A percentile compares a stretch with the other conserved stretches of the same genome.
Evolutionary conservation across 2,797 vertebrate genomes (phyloP).

Genomic region (Enteromius afrohamiltoni): DNA sequence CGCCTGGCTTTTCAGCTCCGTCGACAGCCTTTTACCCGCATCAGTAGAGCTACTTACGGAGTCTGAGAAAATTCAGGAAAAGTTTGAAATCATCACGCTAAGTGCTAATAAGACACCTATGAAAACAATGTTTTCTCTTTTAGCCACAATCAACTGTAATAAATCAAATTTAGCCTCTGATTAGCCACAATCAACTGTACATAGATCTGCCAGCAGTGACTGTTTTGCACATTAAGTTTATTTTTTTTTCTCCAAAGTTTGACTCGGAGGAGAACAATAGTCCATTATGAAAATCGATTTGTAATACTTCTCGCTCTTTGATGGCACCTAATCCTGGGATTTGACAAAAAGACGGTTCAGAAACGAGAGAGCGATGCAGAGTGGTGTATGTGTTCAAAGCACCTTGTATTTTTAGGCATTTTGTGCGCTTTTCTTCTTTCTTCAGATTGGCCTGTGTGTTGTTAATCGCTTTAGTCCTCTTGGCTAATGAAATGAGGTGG

Average conservation of each 20-base stretch:
- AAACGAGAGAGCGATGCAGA: slow-evolving; percentile 41
- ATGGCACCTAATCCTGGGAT: slow-evolving; percentile 83
- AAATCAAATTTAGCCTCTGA: too few relatives aligned
- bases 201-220: not conserved
- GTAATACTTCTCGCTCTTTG: slow-evolving; percentile 83
- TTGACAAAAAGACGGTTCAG: slow-evolving; percentile 60
- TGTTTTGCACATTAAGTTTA: slow-evolving; percentile 15
- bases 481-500: slow-evolving; percentile 81
- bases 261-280: slow-evolving; percentile 76
- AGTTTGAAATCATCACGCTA: slow-evolving; percentile 72
- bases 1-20: slow-evolving; percentile 38
- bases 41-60: slow-evolving; percentile 64
- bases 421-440: slow-evolving; percentile 65
- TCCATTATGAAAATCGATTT: slow-evolving; percentile 78
- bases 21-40: slow-evolving; percentile 40
- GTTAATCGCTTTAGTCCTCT: slow-evolving; percentile 83
- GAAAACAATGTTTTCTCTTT: slow-evolving; percentile 71
- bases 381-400: slow-evolving; percentile 39
- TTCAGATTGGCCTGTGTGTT: slow-evolving; percentile 71
- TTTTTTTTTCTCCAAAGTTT: slow-evolving; percentile 76
- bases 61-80: slow-evolving; percentile 67
- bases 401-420: slow-evolving; percentile 70
- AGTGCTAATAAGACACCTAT: slow-evolving; percentile 74
- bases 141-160: slow-evolving; percentile 53
- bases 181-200: slow-evolving; percentile 62